Conservation (phyloP, 2,888 invertebrate species). For the Napeogenes sylphis region DNA sequence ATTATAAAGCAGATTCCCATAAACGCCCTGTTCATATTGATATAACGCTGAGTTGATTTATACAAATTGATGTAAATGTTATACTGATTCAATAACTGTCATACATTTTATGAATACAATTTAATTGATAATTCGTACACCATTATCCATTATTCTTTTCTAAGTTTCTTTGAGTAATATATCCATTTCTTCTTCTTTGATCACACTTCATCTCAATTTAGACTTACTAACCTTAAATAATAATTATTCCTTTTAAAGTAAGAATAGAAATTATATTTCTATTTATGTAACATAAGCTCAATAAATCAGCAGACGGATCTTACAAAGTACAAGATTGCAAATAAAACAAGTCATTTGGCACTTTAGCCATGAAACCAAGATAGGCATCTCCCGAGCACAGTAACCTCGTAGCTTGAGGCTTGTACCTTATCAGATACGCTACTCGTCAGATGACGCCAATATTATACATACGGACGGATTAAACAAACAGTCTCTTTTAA, state of each 20-base stretch:
- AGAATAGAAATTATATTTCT: neutral
- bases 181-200: neutral
- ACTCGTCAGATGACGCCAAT: constrained; percentile 32
- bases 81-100: constrained; percentile 1
- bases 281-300: neutral
- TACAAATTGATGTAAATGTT: neutral
- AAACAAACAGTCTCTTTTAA: neutral
- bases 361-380: constrained; percentile 31
- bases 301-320: constrained; percentile 9
- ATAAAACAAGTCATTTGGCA: constrained; percentile 34
- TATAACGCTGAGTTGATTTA: neutral
- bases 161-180: neutral
- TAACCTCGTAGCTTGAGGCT: constrained; percentile 32
- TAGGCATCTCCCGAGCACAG: constrained; percentile 32
- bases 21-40: neutral
- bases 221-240: too few relatives aligned
- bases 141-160: neutral
- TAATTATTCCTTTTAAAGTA: too few relatives aligned
- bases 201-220: too few relatives aligned
- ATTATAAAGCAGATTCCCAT: neutral
- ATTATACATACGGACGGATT: constrained; percentile 21
- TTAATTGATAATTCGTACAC: neutral
- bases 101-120: constrained; percentile 4
- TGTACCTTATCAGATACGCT: constrained; percentile 34
- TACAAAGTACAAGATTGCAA: constrained; percentile 22